A percentile compares a stretch with the other conserved stretches of the same genome.
Evolutionary conservation across 2,113 vertebrate genomes (phyloP).

Genomic region (Oreotragus oreotragus): DNA sequence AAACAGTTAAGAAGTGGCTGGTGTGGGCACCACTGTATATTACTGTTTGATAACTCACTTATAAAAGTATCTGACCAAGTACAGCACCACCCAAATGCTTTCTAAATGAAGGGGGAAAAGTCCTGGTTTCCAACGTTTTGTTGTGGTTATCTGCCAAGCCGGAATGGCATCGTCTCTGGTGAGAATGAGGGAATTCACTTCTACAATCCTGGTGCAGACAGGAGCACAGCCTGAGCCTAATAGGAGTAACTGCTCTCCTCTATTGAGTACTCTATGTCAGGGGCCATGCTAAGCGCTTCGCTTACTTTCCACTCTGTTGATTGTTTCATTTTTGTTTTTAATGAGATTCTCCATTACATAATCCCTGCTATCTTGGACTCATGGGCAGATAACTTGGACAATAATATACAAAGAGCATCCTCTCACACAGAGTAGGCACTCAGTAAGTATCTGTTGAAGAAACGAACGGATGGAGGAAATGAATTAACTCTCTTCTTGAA

Average conservation of each 20-base stretch:
- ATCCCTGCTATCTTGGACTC: background rate
- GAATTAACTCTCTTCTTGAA: background rate
- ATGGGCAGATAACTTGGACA: background rate
- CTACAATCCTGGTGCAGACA: background rate
- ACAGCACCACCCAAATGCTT: background rate
- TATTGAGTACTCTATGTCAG: background rate
- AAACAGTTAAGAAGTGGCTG: background rate
- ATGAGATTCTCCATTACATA: background rate
- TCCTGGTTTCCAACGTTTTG: background rate
- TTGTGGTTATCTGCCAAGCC: background rate
- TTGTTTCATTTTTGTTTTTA: background rate
- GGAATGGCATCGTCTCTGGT: background rate
- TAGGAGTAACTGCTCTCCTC: background rate
- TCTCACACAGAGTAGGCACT: background rate
- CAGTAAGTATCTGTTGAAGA: background rate
- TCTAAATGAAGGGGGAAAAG: background rate
- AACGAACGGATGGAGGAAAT: background rate
- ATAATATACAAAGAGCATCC: background rate
- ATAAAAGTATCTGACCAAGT: background rate
- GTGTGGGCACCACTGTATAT: background rate
- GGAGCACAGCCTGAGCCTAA: background rate
- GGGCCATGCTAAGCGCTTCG: background rate
- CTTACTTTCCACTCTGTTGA: background rate
- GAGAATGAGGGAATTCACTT: background rate
- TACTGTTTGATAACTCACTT: background rate